Base-by-base conservation (phyloP, 1,140 invertebrate genomes). In the Brachionus rotundiformis region DNA sequence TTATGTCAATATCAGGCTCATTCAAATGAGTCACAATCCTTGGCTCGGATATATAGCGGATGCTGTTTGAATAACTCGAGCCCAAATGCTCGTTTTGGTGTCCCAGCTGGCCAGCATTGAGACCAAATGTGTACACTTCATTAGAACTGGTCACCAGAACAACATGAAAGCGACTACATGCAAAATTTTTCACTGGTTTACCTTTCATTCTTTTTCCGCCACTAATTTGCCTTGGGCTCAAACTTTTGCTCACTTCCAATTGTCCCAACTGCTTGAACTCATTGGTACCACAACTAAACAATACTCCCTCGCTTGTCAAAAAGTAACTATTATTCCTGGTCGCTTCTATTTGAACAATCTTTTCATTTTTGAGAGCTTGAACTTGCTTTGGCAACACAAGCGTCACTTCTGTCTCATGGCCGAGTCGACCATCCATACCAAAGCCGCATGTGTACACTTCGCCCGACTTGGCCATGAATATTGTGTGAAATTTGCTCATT, bases 31-130 rank as follows among this genome's bases (percentile, higher is more conserved):
- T 85, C 6, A 90, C 88, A 71, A 85, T 84, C 54, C 86, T 82
- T 6, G 87, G 85, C 44, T 86, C 84, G 33, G 33, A 3, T 8
- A 84, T 36, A 7, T 36, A 79, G 36, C 76, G 25, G 2, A 79
- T 29, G 10, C 7, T 59, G 36, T 79, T 44, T 3, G 39, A 44
- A 33, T 76, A 76, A 27, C 31, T 54, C 6, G 23, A 16, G 2
- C 36, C 73, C 8, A 27, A 47, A 13, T 13, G 39, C 54, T 54
- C 59, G 11, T 41, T 81, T 36, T 33, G 36, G 36, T 81, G 79
- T 83, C 92, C 92, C 41, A 94, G 85, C 85, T 93, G 92, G 41
- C 93, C 93, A 75, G 90, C 89, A 88, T 94, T 92, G 0, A 91
- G 87, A 11, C 93, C 93, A 90, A 91, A 93, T 0, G 90, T 90